These are phyloP conservation scores for Luidia sarsii DNA, from an alignment of 53 echinoderm and acorn worm species.

Conservation along the genomic window DNA sequence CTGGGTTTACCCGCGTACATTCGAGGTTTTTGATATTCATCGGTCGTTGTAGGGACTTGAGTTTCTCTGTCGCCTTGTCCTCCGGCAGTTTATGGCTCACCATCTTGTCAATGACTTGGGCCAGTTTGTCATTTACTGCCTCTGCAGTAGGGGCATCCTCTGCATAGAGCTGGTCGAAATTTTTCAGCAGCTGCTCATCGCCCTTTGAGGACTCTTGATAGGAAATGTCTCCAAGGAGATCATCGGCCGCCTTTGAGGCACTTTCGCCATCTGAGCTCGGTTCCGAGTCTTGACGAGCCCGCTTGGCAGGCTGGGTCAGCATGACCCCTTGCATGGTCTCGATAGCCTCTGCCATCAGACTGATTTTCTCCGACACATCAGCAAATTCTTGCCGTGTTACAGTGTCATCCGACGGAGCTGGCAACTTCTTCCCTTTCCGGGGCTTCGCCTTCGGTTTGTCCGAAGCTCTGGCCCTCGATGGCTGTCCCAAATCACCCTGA, in stretches of 20 bases:
- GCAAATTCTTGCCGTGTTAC: slow-evolving; percentile 12
- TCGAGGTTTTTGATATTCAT: neutral
- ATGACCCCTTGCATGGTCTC: neutral
- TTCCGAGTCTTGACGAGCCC: neutral
- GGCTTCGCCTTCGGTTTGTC: too few species aligned
- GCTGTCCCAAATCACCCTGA: neutral
- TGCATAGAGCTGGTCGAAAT: slow-evolving; percentile 7
- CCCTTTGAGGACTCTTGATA: neutral
- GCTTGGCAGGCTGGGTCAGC: neutral
- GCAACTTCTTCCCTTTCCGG: neutral
- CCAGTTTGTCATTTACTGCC: slow-evolving; percentile 4
- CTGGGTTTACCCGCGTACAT: slow-evolving; percentile 1
- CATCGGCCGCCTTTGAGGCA: neutral
- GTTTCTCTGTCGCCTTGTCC: slow-evolving; percentile 4
- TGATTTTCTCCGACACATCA: slow-evolving; percentile 3
- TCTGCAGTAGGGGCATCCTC: slow-evolving; percentile 3
- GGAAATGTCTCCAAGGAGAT: neutral
- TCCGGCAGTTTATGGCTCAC: slow-evolving; percentile 4
- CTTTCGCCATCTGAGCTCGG: neutral
- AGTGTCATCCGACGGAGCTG: neutral
- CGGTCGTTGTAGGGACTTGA: slow-evolving; percentile 6
- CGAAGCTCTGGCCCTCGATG: neutral
- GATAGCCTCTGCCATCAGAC: neutral
- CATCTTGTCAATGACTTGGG: slow-evolving; percentile 8
- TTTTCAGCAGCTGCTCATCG: neutral